Percentiles rank a stretch among this genome's conserved stretches.
Conservation (phyloP, 2,888 invertebrate genomes). For the Heliconius ethilla region DNA sequence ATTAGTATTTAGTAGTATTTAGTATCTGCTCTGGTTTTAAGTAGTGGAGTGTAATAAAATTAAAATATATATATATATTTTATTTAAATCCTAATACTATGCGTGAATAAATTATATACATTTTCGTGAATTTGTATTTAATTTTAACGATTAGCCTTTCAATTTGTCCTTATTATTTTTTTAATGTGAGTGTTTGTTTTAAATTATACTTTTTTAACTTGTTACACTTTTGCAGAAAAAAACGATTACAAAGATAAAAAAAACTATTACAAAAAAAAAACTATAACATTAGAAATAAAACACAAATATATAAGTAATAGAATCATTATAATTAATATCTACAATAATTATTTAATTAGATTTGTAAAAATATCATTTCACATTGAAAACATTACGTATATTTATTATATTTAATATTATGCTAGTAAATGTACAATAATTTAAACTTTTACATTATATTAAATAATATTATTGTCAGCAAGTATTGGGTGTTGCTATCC, state of each 20-base stretch:
- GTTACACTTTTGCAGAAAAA: too few species aligned
- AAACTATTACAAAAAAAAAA: too few species aligned
- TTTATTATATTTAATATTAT: conserved; percentile 37
- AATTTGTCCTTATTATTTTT: too few species aligned
- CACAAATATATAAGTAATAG: conserved; percentile 35
- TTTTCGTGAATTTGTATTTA: background rate
- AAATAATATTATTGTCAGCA: conserved; percentile 51
- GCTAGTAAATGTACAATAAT: conserved; percentile 59
- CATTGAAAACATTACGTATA: conserved; percentile 33
- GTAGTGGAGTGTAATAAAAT: conserved; percentile 16
- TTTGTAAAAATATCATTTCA: conserved; percentile 43
- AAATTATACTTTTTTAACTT: too few species aligned
- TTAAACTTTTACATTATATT: conserved; percentile 46
- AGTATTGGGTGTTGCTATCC: conserved; percentile 54
- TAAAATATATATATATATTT: background rate
- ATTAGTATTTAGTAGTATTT: background rate
- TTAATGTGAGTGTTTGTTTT: too few species aligned
- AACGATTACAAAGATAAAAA: too few species aligned
- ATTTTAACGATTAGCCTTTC: too few species aligned
- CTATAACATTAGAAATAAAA: conserved; percentile 44
- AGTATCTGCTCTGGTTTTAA: conserved; percentile 8
- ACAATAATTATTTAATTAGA: conserved; percentile 55
- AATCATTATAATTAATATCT: conserved; percentile 49
- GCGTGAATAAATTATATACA: background rate
- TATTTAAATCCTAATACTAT: background rate